Conservation (phyloP, 1,140 invertebrate genomes). For the Lordiphosa collinella region DNA sequence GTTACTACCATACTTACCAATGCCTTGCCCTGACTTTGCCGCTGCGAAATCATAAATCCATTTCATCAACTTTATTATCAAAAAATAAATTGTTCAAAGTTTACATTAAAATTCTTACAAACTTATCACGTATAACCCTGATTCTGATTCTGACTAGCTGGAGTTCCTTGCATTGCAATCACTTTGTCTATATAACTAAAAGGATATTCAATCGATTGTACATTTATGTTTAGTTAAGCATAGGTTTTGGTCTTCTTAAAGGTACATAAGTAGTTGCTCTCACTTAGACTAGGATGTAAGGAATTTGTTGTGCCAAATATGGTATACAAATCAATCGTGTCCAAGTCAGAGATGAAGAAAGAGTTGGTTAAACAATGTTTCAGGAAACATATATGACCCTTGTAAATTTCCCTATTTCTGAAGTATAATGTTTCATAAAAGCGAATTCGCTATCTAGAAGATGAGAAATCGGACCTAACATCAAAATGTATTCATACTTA, state of each 20-base stretch:
- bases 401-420: too few relatives aligned
- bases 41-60: too few relatives aligned
- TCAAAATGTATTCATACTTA: too few relatives aligned
- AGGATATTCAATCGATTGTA: conserved; percentile 22
- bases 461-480: too few relatives aligned
- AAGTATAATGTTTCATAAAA: too few relatives aligned
- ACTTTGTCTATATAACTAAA: conserved; percentile 17
- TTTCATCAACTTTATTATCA: conserved; percentile 69
- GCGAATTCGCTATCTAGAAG: too few relatives aligned
- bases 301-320: too few relatives aligned
- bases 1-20: conserved; percentile 46
- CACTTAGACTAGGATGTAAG: too few relatives aligned
- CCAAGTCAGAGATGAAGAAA: too few relatives aligned
- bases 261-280: conserved; percentile 11
- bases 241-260: conserved; percentile 19
- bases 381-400: too few relatives aligned
- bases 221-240: conserved; percentile 24
- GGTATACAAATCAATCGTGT: too few relatives aligned
- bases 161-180: conserved; percentile 68
- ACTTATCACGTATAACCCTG: conserved; percentile 51
- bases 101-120: conserved; percentile 57
- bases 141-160: conserved; percentile 71
- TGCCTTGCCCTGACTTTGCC: conserved; percentile 30
- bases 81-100: conserved; percentile 44
- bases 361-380: too few relatives aligned